phyloP scores from a whole-genome alignment of 2,888 invertebrate genomes.

The Pristionchus maxplancki region DNA sequence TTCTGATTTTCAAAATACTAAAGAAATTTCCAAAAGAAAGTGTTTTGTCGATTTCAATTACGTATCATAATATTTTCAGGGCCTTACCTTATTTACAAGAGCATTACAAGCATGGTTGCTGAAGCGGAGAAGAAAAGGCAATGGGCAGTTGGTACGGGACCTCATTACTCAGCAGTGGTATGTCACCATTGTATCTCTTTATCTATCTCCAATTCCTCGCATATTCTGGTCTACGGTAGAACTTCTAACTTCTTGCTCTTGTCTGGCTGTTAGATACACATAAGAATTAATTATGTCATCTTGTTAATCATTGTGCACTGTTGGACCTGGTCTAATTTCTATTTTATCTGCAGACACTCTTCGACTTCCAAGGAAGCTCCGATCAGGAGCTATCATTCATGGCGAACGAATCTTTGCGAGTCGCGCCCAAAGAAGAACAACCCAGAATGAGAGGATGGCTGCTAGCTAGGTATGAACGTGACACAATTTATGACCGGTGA shows the following conservation, averaged over 20 bases:
- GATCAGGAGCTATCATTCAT: conserved; percentile 87
- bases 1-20: too few relatives aligned
- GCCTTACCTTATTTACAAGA: conserved; percentile 91
- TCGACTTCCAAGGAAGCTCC: conserved; percentile 85
- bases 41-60: too few relatives aligned
- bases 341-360: conserved; percentile 81
- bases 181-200: background rate
- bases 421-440: conserved; percentile 90
- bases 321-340: too few relatives aligned
- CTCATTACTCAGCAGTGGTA: conserved; percentile 79
- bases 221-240: too few relatives aligned
- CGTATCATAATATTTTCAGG: conserved; percentile 76
- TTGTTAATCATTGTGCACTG: too few relatives aligned
- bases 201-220: background rate
- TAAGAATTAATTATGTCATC: too few relatives aligned
- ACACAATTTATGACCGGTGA: background rate
- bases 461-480: conserved; percentile 78
- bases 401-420: conserved; percentile 86
- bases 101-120: conserved; percentile 82
- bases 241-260: background rate
- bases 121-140: conserved; percentile 72
- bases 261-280: too few relatives aligned
- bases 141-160: conserved; percentile 80
- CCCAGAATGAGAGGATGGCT: conserved; percentile 82
- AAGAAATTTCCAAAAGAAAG: too few relatives aligned